Base-by-base conservation (phyloP, 1,140 invertebrate genomes). In the Riptortus pedestris region DNA sequence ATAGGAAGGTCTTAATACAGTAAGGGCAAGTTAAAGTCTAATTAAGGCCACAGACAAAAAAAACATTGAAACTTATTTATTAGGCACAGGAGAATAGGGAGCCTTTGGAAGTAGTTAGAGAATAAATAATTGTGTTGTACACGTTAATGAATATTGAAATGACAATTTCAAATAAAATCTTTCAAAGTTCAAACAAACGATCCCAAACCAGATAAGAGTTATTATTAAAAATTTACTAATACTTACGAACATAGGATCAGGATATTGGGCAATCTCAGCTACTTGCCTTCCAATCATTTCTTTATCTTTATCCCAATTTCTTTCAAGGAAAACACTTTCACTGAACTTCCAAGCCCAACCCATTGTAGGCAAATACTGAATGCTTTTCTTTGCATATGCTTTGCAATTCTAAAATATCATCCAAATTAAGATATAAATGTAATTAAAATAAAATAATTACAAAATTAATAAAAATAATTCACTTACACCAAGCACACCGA, bases 301-400 rank as follows among this genome's bases (percentile, higher is more conserved):
- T 73, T 83, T 88, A 73, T 96, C 94, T 75, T 93, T 90, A 24
- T 93, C 86, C 81, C 87, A 96, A 69, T 87, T 88, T 69, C 94
- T 83, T 73, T 94, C 90, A 29, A 98, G 77, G 76, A 96, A 96
- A 64, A 96, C 87, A 76, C 86, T 88, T 74, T 96, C 93, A 5
- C 86, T 87, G 75, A 95, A 92, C 77, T 89, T 88, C 92, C 92
- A 97, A 65, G 86, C 84, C 93, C 93, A 98, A 57, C 94, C 94
- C 67, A 96, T 82, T 5, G 92, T 85, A n/a, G 94, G 94, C 64
- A 97, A 80, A 72, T 90, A 94, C 68, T 88, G 84, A 68, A 96
- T 85, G 5, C 86, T 85, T 74, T 94, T 91, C 78, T 98, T 98
- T 7, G 90, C 90, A 78, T 92, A 95, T 11, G 93, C 90, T 82